Base-by-base conservation (phyloP, 2,888 invertebrate species). In the Cataglyphis cursor region DNA sequence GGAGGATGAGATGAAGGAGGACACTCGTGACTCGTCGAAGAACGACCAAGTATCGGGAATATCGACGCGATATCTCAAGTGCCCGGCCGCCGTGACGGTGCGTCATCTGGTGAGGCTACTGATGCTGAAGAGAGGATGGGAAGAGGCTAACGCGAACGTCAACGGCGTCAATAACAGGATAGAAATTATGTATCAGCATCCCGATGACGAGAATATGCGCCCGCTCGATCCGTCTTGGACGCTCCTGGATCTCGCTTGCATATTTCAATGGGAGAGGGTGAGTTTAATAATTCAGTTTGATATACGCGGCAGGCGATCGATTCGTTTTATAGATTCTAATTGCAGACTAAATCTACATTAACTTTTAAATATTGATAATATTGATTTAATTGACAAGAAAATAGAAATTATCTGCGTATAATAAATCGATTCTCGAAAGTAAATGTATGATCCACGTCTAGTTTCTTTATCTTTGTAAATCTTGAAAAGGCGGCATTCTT, bases 191-290 rank as follows among this genome's bases (percentile, higher is more conserved):
- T 93, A 90, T 81, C 91, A 93, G 84, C 31, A 31, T 3, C 18
- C 38, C 0, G 62, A 21, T 10, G 5, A 8, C 24, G 8, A 64
- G 51, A 31, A 38, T 28, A 64, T 90, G 74, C 89, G 88, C 64
- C 18, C 82, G 0, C 89, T 94, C 35, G 89, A 93, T 72, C 89
- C 89, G 0, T 92, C 92, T 0, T 94, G 94, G 94, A 98, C 98
- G 9, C 96, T 99, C 81, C 97, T 99, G 96, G 99, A 99, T 94
- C 97, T 99, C 75, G 98, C 99, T 1, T 99, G 99, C 94, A 99
- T 99, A 91, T 99, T 98, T 94, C 97, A 98, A 81, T 99, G 99
- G 99, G 98, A 98, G 94, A 96, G 97, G 96, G 97, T 98, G 95
- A 96, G 96, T 96, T 31, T 65, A 57, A 41, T 31, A 24, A 12